Percentiles rank a stretch among this genome's conserved stretches.
phyloP scores from a whole-genome alignment of 2,888 invertebrate genomes.

The Carabus problematicus region DNA sequence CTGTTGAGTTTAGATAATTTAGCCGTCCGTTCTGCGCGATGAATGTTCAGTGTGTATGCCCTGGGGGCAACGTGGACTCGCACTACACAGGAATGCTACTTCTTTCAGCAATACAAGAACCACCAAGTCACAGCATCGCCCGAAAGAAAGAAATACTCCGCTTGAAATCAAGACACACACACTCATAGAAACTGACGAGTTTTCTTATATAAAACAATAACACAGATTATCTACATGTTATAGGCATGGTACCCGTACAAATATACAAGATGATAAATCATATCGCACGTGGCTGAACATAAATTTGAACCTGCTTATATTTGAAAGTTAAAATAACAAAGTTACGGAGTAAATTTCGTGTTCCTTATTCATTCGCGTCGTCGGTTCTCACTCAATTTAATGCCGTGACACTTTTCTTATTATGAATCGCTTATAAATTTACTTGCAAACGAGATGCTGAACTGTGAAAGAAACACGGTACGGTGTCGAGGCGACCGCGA shows the following conservation, averaged over 20 bases:
- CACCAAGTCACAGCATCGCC: no score
- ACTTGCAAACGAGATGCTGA: constrained; percentile 53
- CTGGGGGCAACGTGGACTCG: constrained; percentile 18
- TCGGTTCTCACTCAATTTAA: constrained; percentile 57
- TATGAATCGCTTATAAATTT: constrained; percentile 60
- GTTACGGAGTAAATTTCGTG: constrained; percentile 39
- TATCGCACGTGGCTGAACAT: neutral
- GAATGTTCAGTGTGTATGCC: constrained; percentile 42
- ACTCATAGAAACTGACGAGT: no score
- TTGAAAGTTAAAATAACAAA: constrained; percentile 43
- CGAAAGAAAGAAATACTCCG: no score
- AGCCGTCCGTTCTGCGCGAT: constrained; percentile 46
- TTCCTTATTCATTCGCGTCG: constrained; percentile 42
- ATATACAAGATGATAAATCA: no score
- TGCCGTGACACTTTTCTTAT: constrained; percentile 57
- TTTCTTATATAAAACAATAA: no score
- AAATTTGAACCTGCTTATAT: constrained; percentile 20
- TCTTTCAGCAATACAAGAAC: no score
- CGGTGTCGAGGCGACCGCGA: constrained; percentile 39
- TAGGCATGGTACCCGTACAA: no score
- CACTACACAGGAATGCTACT: no score
- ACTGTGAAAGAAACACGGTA: constrained; percentile 51
- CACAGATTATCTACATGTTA: no score
- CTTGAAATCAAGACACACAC: no score
- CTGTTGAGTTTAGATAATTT: constrained; percentile 50